A percentile compares a stretch with the other conserved stretches of the same genome.
These are phyloP conservation scores for Lemur catta DNA, from an alignment of 2,797 vertebrate genomes.

Conservation along the genomic window DNA sequence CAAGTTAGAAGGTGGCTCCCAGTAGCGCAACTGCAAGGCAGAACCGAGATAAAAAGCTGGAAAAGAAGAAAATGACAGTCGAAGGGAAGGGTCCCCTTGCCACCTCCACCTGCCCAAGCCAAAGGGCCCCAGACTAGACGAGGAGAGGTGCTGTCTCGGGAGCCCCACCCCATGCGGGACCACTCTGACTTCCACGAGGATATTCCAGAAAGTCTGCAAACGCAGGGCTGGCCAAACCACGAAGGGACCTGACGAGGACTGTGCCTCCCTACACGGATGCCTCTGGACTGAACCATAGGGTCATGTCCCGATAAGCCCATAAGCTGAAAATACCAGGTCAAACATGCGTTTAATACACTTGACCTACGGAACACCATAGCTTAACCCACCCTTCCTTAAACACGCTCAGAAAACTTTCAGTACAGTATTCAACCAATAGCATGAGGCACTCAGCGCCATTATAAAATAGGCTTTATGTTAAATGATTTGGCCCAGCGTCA, in stretches of 20 bases:
- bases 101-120: neutral
- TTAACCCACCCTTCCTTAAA: neutral
- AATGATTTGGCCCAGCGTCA: neutral
- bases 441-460: neutral
- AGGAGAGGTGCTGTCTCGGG: no score
- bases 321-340: neutral
- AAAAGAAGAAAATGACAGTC: neutral
- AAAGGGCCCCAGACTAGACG: neutral
- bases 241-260: accelerated
- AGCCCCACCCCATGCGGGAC: neutral
- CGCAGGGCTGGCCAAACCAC: no score
- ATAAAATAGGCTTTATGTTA: neutral
- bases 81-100: neutral
- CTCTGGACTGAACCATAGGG: neutral
- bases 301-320: neutral
- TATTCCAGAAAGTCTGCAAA: neutral
- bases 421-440: neutral
- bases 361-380: neutral
- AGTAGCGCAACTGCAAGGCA: neutral
- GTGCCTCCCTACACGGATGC: accelerated
- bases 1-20: neutral
- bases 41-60: neutral
- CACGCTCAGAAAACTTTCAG: neutral
- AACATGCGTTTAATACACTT: neutral
- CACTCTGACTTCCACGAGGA: neutral